Evolutionary conservation across 1,140 invertebrate genomes (phyloP).

Genomic region (Drosophila mojavensis): DNA sequence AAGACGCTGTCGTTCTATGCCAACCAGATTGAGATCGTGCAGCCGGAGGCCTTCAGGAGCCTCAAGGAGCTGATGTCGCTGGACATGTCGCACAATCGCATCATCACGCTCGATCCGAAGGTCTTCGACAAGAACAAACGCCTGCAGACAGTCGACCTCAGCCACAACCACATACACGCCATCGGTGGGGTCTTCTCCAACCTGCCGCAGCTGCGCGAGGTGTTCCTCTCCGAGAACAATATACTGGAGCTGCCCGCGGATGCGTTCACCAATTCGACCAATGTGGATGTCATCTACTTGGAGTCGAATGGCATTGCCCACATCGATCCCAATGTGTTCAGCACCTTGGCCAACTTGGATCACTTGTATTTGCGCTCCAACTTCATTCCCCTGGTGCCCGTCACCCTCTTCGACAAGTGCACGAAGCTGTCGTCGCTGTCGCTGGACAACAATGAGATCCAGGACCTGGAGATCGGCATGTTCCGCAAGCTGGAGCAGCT

Average conservation of each 20-base stretch:
- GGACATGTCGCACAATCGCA: constrained; percentile 94
- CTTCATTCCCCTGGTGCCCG: constrained; percentile 91
- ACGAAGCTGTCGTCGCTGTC: constrained; percentile 92
- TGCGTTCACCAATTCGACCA: constrained; percentile 91
- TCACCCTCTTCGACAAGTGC: constrained; percentile 90
- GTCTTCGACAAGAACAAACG: constrained; percentile 91
- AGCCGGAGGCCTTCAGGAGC: constrained; percentile 90
- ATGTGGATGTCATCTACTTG: constrained; percentile 92
- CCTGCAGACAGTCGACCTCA: constrained; percentile 92
- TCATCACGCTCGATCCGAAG: constrained; percentile 88
- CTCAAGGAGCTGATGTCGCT: constrained; percentile 91
- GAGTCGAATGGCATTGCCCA: constrained; percentile 93
- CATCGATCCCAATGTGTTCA: constrained; percentile 90
- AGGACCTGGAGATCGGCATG: constrained; percentile 90
- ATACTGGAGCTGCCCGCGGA: constrained; percentile 92
- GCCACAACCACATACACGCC: constrained; percentile 94
- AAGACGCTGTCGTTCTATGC: constrained; percentile 92
- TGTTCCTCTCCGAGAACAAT: constrained; percentile 96
- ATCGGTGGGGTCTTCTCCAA: constrained; percentile 92
- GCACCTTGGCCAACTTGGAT: constrained; percentile 89
- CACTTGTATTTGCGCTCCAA: constrained; percentile 95
- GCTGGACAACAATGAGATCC: constrained; percentile 95
- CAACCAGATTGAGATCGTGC: constrained; percentile 91
- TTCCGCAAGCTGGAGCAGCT: constrained; percentile 90
- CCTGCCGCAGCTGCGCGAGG: constrained; percentile 90